Percentiles rank a stretch among this genome's conserved stretches.
Evolutionary conservation across 2,888 invertebrate species (phyloP).

Genomic region (Amphipoea lucens): DNA sequence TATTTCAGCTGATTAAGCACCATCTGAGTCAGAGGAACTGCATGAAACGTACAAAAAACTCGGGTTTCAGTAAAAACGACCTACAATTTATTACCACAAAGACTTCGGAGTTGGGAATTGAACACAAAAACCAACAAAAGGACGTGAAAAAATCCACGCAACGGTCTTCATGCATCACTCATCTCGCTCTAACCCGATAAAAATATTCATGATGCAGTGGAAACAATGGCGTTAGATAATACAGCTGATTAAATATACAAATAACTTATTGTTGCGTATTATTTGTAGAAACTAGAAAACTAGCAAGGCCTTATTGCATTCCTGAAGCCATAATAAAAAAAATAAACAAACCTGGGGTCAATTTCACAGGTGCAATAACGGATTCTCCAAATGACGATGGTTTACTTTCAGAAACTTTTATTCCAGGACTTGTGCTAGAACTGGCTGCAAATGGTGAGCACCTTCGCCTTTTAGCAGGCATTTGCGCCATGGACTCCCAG

Average conservation of each 20-base stretch:
- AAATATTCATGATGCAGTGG: constrained; percentile 85
- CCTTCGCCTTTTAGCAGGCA: constrained; percentile 97
- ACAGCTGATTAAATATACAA: constrained; percentile 77
- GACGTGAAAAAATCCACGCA: constrained; percentile 80
- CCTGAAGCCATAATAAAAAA: constrained; percentile 59
- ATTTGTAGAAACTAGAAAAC: constrained; percentile 6
- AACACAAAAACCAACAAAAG: constrained; percentile 79
- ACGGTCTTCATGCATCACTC: constrained; percentile 82
- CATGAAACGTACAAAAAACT: constrained; percentile 43
- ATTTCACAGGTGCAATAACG: constrained; percentile 92
- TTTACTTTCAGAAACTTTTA: constrained; percentile 90
- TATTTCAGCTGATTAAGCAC: constrained; percentile 50
- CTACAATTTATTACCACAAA: constrained; percentile 49
- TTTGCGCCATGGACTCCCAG: constrained; percentile 97
- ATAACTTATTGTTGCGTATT: constrained; percentile 14
- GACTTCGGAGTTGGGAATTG: constrained; percentile 53
- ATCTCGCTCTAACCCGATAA: constrained; percentile 86
- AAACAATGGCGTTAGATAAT: constrained; percentile 85
- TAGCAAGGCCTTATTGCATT: constrained; percentile 14
- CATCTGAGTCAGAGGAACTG: constrained; percentile 21
- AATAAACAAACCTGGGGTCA: constrained; percentile 95
- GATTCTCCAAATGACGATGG: constrained; percentile 96
- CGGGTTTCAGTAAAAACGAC: constrained; percentile 41
- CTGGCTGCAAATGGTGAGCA: constrained; percentile 96
- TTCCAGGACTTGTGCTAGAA: constrained; percentile 88